These are phyloP conservation scores for Stictocephala bisonia DNA, from an alignment of 2,888 invertebrate genomes.

Conservation along the genomic window DNA sequence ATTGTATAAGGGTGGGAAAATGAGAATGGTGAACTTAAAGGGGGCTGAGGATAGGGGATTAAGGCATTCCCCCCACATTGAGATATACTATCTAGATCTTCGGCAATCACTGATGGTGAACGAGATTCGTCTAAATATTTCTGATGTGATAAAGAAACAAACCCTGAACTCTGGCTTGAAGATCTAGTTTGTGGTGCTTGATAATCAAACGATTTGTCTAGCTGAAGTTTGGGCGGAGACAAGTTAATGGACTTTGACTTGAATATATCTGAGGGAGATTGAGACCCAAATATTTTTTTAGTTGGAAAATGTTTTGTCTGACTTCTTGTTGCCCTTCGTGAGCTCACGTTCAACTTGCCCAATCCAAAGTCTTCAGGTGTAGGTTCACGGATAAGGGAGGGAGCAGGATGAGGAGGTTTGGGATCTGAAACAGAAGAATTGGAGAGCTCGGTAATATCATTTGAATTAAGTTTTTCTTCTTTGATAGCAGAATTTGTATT, in stretches of 20 bases:
- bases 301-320: constrained; percentile 10
- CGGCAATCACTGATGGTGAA: not conserved
- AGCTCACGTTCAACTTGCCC: constrained; percentile 7
- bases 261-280: not conserved
- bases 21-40: not conserved
- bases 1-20: not conserved
- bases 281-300: not conserved
- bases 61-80: constrained; percentile 1
- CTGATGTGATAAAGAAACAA: constrained; percentile 20
- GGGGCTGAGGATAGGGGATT: not conserved
- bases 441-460: too few relatives aligned
- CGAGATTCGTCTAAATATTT: constrained; percentile 3
- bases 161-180: constrained; percentile 26
- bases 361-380: constrained; percentile 20
- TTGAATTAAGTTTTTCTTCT: too few relatives aligned
- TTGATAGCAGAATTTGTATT: too few relatives aligned
- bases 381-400: not conserved
- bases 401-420: not conserved
- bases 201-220: constrained; percentile 5
- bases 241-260: constrained; percentile 8
- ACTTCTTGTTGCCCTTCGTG: not conserved
- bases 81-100: constrained; percentile 5
- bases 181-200: not conserved
- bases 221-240: constrained; percentile 10
- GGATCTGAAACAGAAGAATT: too few relatives aligned